Evolutionary conservation across 2,888 invertebrate genomes (phyloP), one percentile per base, ranked within the genome.

Genomic region (Tetragnatha montana): DNA sequence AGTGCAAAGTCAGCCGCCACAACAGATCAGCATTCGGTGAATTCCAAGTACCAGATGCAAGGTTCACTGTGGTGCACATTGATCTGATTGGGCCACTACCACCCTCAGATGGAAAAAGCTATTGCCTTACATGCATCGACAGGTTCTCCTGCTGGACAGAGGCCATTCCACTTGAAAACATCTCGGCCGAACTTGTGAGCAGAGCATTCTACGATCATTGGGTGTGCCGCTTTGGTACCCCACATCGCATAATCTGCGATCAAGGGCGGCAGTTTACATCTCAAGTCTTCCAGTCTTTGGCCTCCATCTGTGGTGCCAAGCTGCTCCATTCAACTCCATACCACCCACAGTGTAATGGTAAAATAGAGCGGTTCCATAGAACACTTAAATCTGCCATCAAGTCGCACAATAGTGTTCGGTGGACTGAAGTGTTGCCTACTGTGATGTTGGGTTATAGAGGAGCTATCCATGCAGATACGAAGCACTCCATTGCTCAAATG

Each of bases 131-230:
- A 3, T 84, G 76, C 49, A 84, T 84, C 50, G 76, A 75, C 19
- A 60, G 47, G 8, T 84, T 47, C 69, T n/a, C 75, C 17, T 75
- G 47, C 8, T 82, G 82, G 74, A 22, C 60, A 14, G 74, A 82
- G 60, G 51, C n/a, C 3, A 51, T 82, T 0, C n/a, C n/a, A n/a
- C n/a, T n/a, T n/a, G n/a, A n/a, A 0, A 92, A 93, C 81, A 93
- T 93, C 17, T 93, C 93, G 0, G 93, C 93, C 0, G 93, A 93
- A 82, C 93, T 93, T 0, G 93, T 93, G 3, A 93, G 93, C 0
- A 83, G 91, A 19, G 92, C 93, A 1, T 92, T 94, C 8, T 84
- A 93, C 21, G 71, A 83, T 0, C 89, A 91, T 0, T 94, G 94
- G 94, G 92, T 94, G 2, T 84, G 93, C 1, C 91, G 92, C 6